phyloP scores from a whole-genome alignment of 2,888 invertebrate species.

The Phortica okadai region DNA sequence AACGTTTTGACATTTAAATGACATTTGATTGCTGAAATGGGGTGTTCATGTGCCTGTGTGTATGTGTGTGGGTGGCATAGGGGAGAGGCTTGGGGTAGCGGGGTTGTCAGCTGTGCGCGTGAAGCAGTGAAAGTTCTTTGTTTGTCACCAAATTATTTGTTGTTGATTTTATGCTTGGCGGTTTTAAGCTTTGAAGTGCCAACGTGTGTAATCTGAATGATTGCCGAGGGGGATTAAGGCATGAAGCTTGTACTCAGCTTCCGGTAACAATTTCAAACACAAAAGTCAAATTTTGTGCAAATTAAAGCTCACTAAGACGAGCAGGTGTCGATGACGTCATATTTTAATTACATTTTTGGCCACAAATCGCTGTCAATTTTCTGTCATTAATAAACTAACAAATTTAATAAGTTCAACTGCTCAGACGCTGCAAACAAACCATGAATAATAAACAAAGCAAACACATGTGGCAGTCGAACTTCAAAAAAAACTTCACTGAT shows the following conservation, averaged over 20 bases:
- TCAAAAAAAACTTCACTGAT: not conserved
- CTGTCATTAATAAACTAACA: too few relatives aligned
- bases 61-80: not conserved
- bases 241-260: too few relatives aligned
- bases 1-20: conserved; percentile 64
- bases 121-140: conserved; percentile 33
- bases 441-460: too few relatives aligned
- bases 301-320: too few relatives aligned
- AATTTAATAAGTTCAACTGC: too few relatives aligned
- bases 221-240: too few relatives aligned
- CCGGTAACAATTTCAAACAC: too few relatives aligned
- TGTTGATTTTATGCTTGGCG: not conserved
- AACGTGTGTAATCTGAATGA: not conserved
- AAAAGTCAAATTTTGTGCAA: too few relatives aligned
- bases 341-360: too few relatives aligned
- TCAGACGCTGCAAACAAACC: too few relatives aligned
- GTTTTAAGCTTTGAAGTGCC: not conserved
- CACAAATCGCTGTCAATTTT: too few relatives aligned
- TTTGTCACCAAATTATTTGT: conserved; percentile 36
- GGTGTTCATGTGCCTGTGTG: not conserved
- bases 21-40: conserved; percentile 58
- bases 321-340: too few relatives aligned
- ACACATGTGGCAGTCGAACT: not conserved
- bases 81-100: not conserved
- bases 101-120: conserved; percentile 27